Evolutionary conservation across 2,113 vertebrate genomes (phyloP), one percentile per base, ranked within the genome.

Genomic region (Lepisosteus osseus): DNA sequence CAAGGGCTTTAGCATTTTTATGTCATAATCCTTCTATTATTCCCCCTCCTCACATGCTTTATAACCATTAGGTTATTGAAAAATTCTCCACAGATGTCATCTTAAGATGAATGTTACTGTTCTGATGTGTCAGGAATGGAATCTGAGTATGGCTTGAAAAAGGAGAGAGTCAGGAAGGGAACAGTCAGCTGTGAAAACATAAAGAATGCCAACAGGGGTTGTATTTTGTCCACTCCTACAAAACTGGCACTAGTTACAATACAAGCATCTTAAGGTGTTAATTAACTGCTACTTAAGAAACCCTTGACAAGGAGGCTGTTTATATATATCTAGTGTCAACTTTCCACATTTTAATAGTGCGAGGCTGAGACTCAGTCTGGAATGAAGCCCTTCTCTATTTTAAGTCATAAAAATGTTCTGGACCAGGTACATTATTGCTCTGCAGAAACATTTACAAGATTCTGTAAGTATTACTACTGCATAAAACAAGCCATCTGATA

Each of bases 21-120:
- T 91, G 87, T 93, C 89, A 90, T 93, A 91, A 93, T 93, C 91
- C 89, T 79, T 80, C 90, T 81, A 78, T 77, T 87, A 83, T 84
- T 75, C 54, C 81, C 76, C 76, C 86, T 83, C 82, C 82, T 85
- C 86, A 86, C 80, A 79, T 82, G 85, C 88, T 89, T 88, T 86
- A 89, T 88, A 89, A 88, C 86, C 90, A 92, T 94, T 91, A 89
- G 79, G 86, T 92, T 92, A 92, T 89, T 92, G 92, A 89, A 89
- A 91, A 94, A 91, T 91, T 92, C 92, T 94, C 91, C 90, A 87
- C 88, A 92, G 92, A 95, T 93, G 91, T 94, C 94, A 94, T 87
- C 86, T 80, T 88, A 94, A 94, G 94, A 95, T 92, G 92, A 93
- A 93, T 94, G 92, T 92, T 89, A 84, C 85, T 81, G 77, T 87